Percentiles rank a stretch among this genome's conserved stretches.
These are phyloP conservation scores for Platyscapa corneri DNA, from an alignment of 1,140 invertebrate genomes.

Conservation along the genomic window DNA sequence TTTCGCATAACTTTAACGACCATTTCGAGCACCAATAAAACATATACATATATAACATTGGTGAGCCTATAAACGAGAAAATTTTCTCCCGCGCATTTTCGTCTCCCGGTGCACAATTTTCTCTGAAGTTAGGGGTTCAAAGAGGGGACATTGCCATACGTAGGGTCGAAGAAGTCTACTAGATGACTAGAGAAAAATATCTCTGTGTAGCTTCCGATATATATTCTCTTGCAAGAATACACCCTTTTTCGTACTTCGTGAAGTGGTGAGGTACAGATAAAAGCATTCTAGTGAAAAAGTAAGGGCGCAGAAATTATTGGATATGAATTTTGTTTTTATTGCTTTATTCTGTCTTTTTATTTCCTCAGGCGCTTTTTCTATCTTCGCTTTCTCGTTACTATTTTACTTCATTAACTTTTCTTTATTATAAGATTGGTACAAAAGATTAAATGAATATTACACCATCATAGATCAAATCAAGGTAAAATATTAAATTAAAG, in stretches of 20 bases:
- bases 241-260: neutral
- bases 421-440: neutral
- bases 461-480: too few relatives aligned
- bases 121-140: neutral
- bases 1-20: constrained; percentile 25
- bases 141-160: neutral
- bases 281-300: neutral
- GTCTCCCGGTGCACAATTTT: constrained; percentile 22
- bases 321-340: constrained; percentile 30
- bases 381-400: neutral
- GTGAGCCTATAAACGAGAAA: constrained; percentile 19
- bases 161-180: constrained; percentile 10
- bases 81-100: constrained; percentile 6
- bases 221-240: constrained; percentile 12
- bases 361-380: neutral
- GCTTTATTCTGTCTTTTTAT: neutral
- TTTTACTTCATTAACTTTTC: neutral
- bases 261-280: neutral
- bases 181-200: constrained; percentile 25
- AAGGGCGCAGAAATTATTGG: constrained; percentile 22
- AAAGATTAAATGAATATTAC: too few relatives aligned
- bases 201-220: neutral
- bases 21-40: constrained; percentile 11
- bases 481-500: too few relatives aligned
- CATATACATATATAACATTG: neutral